Evolutionary conservation across 2,888 invertebrate species (phyloP).

Genomic region (Aleiodes alternator): DNA sequence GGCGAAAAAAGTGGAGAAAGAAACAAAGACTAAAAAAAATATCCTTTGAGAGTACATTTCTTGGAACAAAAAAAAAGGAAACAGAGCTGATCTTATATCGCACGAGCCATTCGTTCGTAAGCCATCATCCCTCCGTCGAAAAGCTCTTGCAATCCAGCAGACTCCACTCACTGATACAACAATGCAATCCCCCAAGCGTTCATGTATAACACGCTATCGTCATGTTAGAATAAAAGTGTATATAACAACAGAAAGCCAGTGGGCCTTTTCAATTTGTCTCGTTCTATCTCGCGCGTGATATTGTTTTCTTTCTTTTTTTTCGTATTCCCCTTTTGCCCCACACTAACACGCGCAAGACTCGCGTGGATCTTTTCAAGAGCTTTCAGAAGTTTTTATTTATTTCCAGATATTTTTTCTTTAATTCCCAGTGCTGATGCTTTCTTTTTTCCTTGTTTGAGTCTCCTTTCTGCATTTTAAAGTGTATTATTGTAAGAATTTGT

Average conservation of each 20-base stretch:
- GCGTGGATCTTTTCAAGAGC: conserved; percentile 12
- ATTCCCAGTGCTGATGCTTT: no score
- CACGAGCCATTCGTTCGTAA: conserved; percentile 14
- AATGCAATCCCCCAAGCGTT: conserved; percentile 32
- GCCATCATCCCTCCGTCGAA: conserved; percentile 13
- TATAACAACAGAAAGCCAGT: conserved; percentile 22
- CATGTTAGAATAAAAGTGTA: conserved; percentile 3
- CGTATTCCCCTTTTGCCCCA: no score
- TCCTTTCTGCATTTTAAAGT: not conserved
- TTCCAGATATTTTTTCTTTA: no score
- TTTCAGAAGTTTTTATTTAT: conserved; percentile 1
- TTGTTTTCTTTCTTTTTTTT: not conserved
- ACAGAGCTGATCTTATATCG: conserved; percentile 23
- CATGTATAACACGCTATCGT: conserved; percentile 20
- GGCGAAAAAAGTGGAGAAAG: not conserved
- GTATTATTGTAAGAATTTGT: conserved; percentile 1
- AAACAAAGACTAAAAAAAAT: not conserved
- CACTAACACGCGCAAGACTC: no score
- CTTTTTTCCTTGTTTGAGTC: no score
- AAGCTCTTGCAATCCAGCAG: conserved; percentile 27
- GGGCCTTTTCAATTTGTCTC: conserved; percentile 22
- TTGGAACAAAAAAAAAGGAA: conserved; percentile 11
- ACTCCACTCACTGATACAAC: conserved; percentile 29
- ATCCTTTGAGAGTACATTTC: conserved; percentile 11
- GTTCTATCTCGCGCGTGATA: conserved; percentile 17